Evolutionary conservation across 2,113 vertebrate genomes (phyloP).

Genomic region (Pluvianellus socialis): DNA sequence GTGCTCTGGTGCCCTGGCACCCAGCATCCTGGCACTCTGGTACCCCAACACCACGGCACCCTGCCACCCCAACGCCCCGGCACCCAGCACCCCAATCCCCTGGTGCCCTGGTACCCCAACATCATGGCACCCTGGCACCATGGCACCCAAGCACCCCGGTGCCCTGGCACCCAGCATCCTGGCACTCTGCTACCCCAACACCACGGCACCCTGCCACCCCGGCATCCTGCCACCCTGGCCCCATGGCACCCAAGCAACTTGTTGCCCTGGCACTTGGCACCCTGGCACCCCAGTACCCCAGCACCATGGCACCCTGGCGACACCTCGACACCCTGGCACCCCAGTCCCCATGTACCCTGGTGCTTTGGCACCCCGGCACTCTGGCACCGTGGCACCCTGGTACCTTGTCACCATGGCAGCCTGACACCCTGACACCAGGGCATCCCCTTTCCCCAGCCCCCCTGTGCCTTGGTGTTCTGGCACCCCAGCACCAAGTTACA

Average conservation of each 20-base stretch:
- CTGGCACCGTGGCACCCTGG: not conserved
- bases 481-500: too few relatives aligned
- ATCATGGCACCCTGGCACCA: too few relatives aligned
- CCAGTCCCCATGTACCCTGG: too few relatives aligned
- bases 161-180: not conserved
- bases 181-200: too few relatives aligned
- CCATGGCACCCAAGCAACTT: not conserved
- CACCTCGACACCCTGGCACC: not conserved
- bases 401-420: too few relatives aligned
- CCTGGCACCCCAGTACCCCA: not conserved
- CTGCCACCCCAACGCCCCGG: accelerated
- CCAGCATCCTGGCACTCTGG: not conserved
- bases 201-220: not conserved
- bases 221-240: too few relatives aligned
- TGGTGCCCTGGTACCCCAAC: accelerated
- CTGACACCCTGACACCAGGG: not conserved
- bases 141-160: not conserved
- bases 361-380: not conserved
- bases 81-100: not conserved
- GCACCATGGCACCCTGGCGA: accelerated
- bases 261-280: not conserved
- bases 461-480: accelerated
- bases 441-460: too few relatives aligned
- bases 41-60: too few relatives aligned
- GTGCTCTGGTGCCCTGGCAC: too few relatives aligned